Percentiles rank a stretch among this genome's conserved stretches.
Evolutionary conservation across 2,113 vertebrate genomes (phyloP).

Genomic region (Antechinus flavipes): DNA sequence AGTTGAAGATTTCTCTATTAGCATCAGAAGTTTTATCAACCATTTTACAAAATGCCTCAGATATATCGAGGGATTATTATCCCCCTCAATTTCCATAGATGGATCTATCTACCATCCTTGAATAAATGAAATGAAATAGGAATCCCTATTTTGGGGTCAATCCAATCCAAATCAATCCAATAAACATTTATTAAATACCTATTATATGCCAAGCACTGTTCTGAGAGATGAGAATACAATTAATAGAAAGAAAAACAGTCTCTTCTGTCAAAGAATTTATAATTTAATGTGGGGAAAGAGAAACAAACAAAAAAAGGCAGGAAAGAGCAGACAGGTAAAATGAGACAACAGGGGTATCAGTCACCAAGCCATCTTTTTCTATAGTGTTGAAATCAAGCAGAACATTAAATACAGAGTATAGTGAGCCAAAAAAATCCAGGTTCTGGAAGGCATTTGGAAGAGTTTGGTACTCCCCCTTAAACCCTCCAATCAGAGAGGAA

Average conservation of each 20-base stretch:
- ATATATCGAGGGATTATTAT: background rate
- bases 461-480: background rate
- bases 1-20: background rate
- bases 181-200: background rate
- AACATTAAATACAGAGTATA: background rate
- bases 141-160: background rate
- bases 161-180: background rate
- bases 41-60: background rate
- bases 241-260: background rate
- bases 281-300: background rate
- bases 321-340: background rate
- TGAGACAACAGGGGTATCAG: background rate
- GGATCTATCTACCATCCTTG: background rate
- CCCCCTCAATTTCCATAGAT: no score
- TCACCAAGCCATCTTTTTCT: background rate
- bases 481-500: background rate
- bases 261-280: background rate
- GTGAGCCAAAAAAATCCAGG: background rate
- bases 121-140: background rate
- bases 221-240: background rate
- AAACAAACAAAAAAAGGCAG: background rate
- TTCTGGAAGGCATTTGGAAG: background rate
- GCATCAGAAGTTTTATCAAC: background rate
- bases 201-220: background rate
- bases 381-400: background rate